phyloP scores from a whole-genome alignment of 2,113 vertebrate species.

The Tragelaphus buxtoni region DNA sequence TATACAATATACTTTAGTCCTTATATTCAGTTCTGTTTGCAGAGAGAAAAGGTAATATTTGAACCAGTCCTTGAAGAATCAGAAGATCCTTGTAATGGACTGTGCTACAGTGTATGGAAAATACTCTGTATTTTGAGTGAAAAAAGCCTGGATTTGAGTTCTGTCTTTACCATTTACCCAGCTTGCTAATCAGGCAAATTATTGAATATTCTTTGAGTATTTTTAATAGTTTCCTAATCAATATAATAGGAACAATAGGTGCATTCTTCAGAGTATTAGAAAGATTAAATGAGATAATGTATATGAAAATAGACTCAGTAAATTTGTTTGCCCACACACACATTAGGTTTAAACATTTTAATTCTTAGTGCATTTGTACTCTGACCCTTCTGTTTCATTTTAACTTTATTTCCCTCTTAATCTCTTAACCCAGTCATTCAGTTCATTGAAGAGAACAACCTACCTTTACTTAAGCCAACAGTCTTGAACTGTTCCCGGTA shows the following conservation, averaged over 20 bases:
- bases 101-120: neutral
- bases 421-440: neutral
- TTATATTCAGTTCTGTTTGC: neutral
- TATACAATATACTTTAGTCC: neutral
- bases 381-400: neutral
- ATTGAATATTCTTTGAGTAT: neutral
- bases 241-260: neutral
- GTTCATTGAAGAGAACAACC: neutral
- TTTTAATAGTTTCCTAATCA: neutral
- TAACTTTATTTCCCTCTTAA: neutral
- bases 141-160: neutral
- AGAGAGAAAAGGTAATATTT: neutral
- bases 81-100: neutral
- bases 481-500: neutral
- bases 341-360: neutral
- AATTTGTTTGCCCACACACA: neutral
- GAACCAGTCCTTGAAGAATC: neutral
- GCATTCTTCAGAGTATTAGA: neutral
- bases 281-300: neutral
- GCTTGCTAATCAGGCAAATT: neutral
- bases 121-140: neutral
- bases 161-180: neutral
- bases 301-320: neutral
- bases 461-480: neutral
- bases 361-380: neutral